Base-by-base conservation (phyloP, 2,888 invertebrate species). In the Tetanocera ferruginea region DNA sequence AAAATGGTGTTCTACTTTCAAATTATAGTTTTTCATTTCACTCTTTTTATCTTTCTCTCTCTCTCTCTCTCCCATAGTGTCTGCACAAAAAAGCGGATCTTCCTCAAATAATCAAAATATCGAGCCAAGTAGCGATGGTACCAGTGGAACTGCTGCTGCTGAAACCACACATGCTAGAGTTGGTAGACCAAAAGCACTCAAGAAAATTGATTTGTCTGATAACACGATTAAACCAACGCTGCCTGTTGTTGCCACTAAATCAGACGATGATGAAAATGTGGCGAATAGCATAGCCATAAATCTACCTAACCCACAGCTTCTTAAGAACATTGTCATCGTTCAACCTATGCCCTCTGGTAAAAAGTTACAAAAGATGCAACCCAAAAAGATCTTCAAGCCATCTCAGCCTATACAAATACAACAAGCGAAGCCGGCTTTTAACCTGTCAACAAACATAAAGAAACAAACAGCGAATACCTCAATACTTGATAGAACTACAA, bases 161-260 rank as follows among this genome's bases (percentile, higher is more conserved):
- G 34, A n/a, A 14, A 43, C 8, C 17, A 25, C 49, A 8, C 51
- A 19, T 14, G 4, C 34, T n/a, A 66, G 28, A 3, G 57, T 31
- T 62, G 78, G n/a, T 5, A 79, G 62, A 81, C 79, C 86, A 4
- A 82, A 69, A 9, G 83, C 83, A 9, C 5, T 78, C 0, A 86
- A 83, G 49, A 84, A 83, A 77, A 83, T 87, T n/a, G 81, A 83
- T 55, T n/a, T 84, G 43, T 60, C 49, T 14, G 19, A 70, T n/a
- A 64, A 23, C n/a, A 19, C 23, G 52, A 49, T 64, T 5, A 66
- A 74, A 25, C 5, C 49, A 64, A 6, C 3, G 49, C 2, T 9
- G 1, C 37, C 57, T 19, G 5, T 31, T 1, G 25, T n/a, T 9
- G 23, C 43, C 9, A 23, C 1, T 3, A 11, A 80, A 80, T 11